A percentile compares a stretch with the other conserved stretches of the same genome.
Evolutionary conservation across 1,140 invertebrate genomes (phyloP).

Genomic region (Aphelinus atriplicis): DNA sequence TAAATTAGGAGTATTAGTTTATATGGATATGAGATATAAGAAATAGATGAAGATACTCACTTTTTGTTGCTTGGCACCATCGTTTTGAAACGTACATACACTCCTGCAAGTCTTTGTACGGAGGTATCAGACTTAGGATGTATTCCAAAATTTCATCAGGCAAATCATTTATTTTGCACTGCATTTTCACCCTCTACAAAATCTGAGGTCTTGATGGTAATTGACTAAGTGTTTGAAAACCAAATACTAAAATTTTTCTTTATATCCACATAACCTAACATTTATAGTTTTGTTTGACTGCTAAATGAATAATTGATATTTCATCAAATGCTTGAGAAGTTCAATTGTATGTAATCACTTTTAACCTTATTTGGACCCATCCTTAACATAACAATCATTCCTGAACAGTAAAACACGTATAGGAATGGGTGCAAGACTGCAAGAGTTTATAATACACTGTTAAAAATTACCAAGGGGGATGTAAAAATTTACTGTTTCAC

Average conservation of each 20-base stretch:
- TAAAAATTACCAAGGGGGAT: too few species aligned
- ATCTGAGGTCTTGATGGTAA: neutral
- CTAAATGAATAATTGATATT: too few species aligned
- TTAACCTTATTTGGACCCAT: too few species aligned
- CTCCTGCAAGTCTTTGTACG: slow-evolving; percentile 88
- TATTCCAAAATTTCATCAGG: slow-evolving; percentile 94
- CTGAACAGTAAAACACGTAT: too few species aligned
- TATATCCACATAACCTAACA: slow-evolving; percentile 21
- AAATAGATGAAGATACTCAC: slow-evolving; percentile 68
- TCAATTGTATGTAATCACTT: too few species aligned
- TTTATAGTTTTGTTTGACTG: slow-evolving; percentile 33
- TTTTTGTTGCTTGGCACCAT: slow-evolving; percentile 83
- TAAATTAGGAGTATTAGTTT: neutral
- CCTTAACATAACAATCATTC: too few species aligned
- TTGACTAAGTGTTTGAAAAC: slow-evolving; percentile 19
- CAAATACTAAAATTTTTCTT: slow-evolving; percentile 6
- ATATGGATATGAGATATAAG: slow-evolving; percentile 19
- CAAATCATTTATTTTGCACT: slow-evolving; percentile 73
- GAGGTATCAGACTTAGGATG: slow-evolving; percentile 87
- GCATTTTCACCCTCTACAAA: slow-evolving; percentile 49
- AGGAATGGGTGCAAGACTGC: too few species aligned
- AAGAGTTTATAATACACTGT: too few species aligned
- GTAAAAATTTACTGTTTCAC: too few species aligned
- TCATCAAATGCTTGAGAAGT: too few species aligned
- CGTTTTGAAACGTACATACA: slow-evolving; percentile 86